Evolutionary conservation across 2,797 vertebrate genomes (phyloP), one percentile per base, ranked within the genome.

Genomic region (Odontamblyopus rebecca): DNA sequence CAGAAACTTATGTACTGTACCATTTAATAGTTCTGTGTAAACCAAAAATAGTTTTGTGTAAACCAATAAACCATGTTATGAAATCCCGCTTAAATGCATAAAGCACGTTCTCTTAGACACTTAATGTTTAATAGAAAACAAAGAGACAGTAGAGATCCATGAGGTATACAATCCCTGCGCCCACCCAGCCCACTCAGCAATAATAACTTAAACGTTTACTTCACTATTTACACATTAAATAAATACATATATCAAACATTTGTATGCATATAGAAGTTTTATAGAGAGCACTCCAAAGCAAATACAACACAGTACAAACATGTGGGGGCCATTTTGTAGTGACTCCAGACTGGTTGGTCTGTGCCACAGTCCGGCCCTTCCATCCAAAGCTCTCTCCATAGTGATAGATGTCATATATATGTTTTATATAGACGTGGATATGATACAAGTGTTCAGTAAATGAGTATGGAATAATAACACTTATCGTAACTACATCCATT

Each of bases 211-310:
- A 0, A 38, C 5, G 66, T 77, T 59, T 51, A 82, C 83, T 77
- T 73, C 50, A 30, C 80, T 89, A 92, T 92, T 91, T 92, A 93
- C 89, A 92, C 69, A 16, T 71, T 85, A 89, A 94, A 94, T 91
- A 92, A 94, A 94, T 93, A 91, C 87, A 93, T 93, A 85, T 91
- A 85, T 91, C 86, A 89, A 93, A 83, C 80, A 88, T 80, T 89
- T 84, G 85, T 88, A 88, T 92, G 90, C 87, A 88, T 85, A 86
- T 87, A 87, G 88, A 30, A 16, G 81, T 91, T 86, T 93, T 92
- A 93, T 93, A 82, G 89, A 81, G 73, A 88, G 67, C 77, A 89
- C 89, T 93, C 80, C 87, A 93, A 82, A 73, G 83, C 73, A 72
- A 60, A 60, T 92, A 93, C 91, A 94, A 89, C 6, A 70, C 72